These are phyloP conservation scores for Xestia xanthographa DNA, from an alignment of 2,888 invertebrate species.

Conservation along the genomic window DNA sequence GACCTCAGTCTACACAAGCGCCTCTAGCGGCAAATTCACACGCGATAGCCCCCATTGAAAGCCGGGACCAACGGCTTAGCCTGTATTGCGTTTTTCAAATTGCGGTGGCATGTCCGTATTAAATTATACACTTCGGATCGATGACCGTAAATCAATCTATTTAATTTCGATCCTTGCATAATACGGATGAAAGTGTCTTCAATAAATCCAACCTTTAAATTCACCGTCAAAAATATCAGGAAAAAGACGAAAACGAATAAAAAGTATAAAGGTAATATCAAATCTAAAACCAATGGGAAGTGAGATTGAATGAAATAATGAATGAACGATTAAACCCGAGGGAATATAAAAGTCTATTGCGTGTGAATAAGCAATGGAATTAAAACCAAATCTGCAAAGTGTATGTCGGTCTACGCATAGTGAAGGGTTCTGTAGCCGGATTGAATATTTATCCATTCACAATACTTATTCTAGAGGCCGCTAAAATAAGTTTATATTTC, in stretches of 20 bases:
- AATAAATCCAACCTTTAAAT: conserved; percentile 1
- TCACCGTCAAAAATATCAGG: conserved; percentile 2
- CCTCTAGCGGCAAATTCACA: no score
- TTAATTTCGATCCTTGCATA: background rate
- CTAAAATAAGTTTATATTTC: background rate
- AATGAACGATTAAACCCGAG: conserved; percentile 54
- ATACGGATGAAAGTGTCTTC: background rate
- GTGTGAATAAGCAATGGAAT: conserved; percentile 49
- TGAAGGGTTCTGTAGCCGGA: background rate
- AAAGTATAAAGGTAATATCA: conserved; percentile 30
- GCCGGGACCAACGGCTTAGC: no score
- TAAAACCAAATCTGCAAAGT: conserved; percentile 21
- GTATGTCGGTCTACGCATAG: background rate
- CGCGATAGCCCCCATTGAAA: no score
- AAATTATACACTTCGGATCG: background rate
- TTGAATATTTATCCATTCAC: background rate
- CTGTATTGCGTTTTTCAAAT: no score
- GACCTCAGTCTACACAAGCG: no score
- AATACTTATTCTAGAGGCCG: background rate
- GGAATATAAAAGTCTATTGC: conserved; percentile 49
- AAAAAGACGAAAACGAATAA: conserved; percentile 13
- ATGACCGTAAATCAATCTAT: background rate
- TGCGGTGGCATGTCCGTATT: no score
- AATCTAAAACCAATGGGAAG: conserved; percentile 38
- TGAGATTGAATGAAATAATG: conserved; percentile 54